Percentiles rank a stretch among this genome's conserved stretches.
These are phyloP conservation scores for Keiferia lycopersicella DNA, from an alignment of 2,888 invertebrate genomes.

Conservation along the genomic window DNA sequence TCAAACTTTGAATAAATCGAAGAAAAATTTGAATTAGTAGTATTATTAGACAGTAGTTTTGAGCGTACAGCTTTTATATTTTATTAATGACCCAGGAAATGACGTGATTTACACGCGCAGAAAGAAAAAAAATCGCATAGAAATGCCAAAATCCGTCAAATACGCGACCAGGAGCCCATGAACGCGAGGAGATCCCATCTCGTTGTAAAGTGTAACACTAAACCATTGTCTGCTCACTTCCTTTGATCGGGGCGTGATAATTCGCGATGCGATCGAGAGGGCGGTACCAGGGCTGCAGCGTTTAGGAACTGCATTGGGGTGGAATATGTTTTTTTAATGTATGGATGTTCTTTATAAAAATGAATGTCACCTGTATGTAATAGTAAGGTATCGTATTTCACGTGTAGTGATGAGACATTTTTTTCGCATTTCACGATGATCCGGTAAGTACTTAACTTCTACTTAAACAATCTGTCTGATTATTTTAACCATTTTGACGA, in stretches of 20 bases:
- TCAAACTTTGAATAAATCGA: no score
- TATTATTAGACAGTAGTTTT: no score
- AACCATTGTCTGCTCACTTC: conserved; percentile 65
- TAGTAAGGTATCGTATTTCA: no score
- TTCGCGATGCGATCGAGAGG: conserved; percentile 40
- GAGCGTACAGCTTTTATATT: no score
- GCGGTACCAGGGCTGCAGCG: conserved; percentile 17
- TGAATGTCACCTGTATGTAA: background rate
- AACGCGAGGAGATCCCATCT: conserved; percentile 10
- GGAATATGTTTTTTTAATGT: background rate
- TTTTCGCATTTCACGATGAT: no score
- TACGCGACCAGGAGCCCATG: conserved; percentile 8
- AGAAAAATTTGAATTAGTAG: no score
- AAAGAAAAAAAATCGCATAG: background rate
- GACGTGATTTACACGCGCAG: background rate
- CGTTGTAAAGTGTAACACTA: conserved; percentile 51
- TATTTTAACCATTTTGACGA: no score
- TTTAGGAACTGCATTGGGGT: background rate
- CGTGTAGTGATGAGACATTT: no score
- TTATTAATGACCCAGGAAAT: no score
- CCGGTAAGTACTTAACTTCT: no score
- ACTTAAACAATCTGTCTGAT: no score
- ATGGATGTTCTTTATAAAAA: background rate
- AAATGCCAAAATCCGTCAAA: conserved; percentile 1
- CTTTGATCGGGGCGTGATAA: conserved; percentile 74